These are phyloP conservation scores for Spheniscus humboldti DNA, from an alignment of 2,797 vertebrate genomes.

Conservation along the genomic window DNA sequence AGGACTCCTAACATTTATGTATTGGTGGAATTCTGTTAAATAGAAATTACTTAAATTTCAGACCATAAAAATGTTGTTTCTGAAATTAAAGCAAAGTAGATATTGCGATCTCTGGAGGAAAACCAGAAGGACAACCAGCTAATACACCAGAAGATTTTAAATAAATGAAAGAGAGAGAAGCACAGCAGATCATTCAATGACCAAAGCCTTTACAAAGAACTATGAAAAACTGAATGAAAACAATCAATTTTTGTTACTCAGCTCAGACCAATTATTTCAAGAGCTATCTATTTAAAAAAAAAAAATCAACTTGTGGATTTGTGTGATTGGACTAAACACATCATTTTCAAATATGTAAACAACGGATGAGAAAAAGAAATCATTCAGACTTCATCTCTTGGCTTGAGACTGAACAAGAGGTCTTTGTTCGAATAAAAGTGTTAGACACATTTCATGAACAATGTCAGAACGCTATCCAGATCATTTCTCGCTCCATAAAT, in stretches of 20 bases:
- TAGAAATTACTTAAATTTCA: background rate
- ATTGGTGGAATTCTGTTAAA: background rate
- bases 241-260: background rate
- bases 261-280: background rate
- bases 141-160: background rate
- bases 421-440: constrained; percentile 29
- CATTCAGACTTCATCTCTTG: constrained; percentile 29
- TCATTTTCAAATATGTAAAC: constrained; percentile 39
- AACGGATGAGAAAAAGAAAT: constrained; percentile 41
- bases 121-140: background rate
- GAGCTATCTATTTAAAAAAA: background rate
- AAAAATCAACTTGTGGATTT: background rate
- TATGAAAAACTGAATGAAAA: background rate
- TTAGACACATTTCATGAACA: constrained; percentile 38
- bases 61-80: background rate
- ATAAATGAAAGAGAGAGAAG: background rate
- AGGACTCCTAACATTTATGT: background rate
- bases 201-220: background rate
- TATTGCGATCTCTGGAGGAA: background rate
- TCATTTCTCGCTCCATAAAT: constrained; percentile 68
- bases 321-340: background rate
- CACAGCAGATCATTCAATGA: background rate
- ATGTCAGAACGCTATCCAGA: constrained; percentile 61
- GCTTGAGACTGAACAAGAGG: constrained; percentile 8
- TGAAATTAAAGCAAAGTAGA: background rate